Conservation (phyloP, 2,888 invertebrate genomes). For the Agrochola lota region DNA sequence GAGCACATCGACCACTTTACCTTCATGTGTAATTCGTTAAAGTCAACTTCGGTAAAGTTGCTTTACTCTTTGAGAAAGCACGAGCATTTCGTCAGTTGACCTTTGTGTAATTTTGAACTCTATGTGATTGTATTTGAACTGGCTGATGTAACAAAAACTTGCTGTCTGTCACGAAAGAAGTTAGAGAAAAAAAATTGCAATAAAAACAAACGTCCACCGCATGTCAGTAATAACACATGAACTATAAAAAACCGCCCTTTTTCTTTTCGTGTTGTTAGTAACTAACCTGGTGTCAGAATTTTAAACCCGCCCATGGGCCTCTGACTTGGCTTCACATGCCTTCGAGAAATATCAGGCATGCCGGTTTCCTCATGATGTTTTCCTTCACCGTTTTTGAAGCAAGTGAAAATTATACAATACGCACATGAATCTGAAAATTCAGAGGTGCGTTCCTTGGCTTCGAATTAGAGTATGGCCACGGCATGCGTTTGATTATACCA, state of each 20-base stretch:
- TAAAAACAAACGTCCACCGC: no score
- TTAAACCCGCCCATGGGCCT: no score
- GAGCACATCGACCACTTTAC: conserved; percentile 32
- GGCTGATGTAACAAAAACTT: background rate
- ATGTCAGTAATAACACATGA: background rate
- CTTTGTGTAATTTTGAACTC: background rate
- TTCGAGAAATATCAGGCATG: no score
- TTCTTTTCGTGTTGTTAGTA: no score
- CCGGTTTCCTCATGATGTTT: no score
- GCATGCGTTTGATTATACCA: background rate
- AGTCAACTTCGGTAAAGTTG: conserved; percentile 34
- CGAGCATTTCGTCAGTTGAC: conserved; percentile 4
- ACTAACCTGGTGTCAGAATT: no score
- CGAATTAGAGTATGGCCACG: no score
- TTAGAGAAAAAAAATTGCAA: background rate
- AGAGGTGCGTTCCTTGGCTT: no score
- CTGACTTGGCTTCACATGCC: no score
- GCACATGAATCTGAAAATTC: no score
- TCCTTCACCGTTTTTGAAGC: no score
- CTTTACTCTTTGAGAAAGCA: conserved; percentile 10
- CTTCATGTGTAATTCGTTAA: conserved; percentile 47
- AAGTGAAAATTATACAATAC: no score
- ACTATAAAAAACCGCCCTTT: background rate
- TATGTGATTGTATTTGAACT: background rate
- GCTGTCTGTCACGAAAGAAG: background rate